phyloP scores from a whole-genome alignment of 2,797 vertebrate species.

The Sphaeramia orbicularis region DNA sequence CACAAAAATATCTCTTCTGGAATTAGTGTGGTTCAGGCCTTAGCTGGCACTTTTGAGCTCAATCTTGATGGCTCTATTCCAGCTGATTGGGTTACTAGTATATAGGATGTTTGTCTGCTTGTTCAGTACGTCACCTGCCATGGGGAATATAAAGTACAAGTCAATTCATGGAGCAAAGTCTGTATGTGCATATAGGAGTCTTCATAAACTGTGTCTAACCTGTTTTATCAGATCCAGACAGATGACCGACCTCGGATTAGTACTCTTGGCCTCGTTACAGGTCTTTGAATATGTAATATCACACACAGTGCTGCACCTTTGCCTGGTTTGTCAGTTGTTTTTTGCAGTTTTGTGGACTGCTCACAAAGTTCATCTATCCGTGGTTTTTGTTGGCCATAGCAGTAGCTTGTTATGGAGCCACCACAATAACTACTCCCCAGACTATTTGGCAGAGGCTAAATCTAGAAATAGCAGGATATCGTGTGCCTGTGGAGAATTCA shows the following conservation, averaged over 20 bases:
- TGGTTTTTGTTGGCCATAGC: conserved; percentile 23
- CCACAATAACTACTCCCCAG: conserved; percentile 8
- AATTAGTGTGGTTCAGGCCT: too few species aligned
- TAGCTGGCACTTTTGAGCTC: conserved; percentile 47
- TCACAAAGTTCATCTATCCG: conserved; percentile 5
- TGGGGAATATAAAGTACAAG: neutral
- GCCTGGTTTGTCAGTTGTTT: conserved; percentile 12
- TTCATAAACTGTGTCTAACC: conserved; percentile 21
- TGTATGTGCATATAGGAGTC: too few species aligned
- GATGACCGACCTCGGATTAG: conserved; percentile 14
- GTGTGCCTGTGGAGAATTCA: conserved; percentile 7
- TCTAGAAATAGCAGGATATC: conserved; percentile 8
- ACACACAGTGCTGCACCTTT: conserved; percentile 1
- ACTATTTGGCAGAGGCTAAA: conserved; percentile 24
- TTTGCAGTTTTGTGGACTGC: conserved; percentile 27
- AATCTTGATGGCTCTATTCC: conserved; percentile 33
- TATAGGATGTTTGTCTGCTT: conserved; percentile 9
- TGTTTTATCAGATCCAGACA: conserved; percentile 38
- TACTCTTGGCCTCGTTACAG: conserved; percentile 17
- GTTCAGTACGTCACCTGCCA: conserved; percentile 10
- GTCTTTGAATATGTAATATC: neutral
- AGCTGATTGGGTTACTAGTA: conserved; percentile 3
- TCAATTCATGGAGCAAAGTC: too few species aligned
- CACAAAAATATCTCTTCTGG: too few species aligned
- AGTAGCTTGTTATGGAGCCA: conserved; percentile 22